phyloP scores from a whole-genome alignment of 1,140 invertebrate genomes.

The Amyelois transitella region DNA sequence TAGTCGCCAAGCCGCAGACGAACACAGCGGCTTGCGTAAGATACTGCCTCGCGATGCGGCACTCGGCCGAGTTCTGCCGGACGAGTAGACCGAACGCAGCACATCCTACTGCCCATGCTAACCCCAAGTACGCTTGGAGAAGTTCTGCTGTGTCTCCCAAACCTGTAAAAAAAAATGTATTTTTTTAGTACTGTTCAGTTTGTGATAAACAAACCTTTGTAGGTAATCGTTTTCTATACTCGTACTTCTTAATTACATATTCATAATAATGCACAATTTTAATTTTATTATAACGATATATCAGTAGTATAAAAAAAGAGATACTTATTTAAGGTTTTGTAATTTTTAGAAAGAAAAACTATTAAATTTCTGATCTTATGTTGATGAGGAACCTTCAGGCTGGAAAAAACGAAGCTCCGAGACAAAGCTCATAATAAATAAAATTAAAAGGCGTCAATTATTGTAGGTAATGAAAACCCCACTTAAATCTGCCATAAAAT shows the following conservation, averaged over 20 bases:
- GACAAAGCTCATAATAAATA: too few relatives aligned
- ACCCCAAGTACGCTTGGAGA: slow-evolving; percentile 86
- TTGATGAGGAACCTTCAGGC: too few relatives aligned
- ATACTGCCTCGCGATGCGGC: slow-evolving; percentile 89
- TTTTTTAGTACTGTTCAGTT: background rate
- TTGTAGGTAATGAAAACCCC: background rate
- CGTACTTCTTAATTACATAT: too few relatives aligned
- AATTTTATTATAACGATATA: too few relatives aligned
- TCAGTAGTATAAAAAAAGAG: too few relatives aligned
- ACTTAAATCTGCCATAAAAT: background rate
- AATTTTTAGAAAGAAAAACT: too few relatives aligned
- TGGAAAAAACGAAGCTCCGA: too few relatives aligned
- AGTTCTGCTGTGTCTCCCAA: slow-evolving; percentile 81
- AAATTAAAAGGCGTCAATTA: background rate
- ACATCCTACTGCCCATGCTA: slow-evolving; percentile 89
- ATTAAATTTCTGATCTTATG: too few relatives aligned
- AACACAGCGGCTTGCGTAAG: slow-evolving; percentile 85
- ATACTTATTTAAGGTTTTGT: too few relatives aligned
- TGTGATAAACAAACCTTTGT: too few relatives aligned
- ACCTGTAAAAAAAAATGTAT: slow-evolving; percentile 31
- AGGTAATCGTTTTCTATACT: too few relatives aligned
- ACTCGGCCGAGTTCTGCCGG: slow-evolving; percentile 87
- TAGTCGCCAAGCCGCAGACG: slow-evolving; percentile 85
- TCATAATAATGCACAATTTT: too few relatives aligned
- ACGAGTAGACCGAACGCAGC: slow-evolving; percentile 87